Base-by-base conservation (phyloP, 2,888 invertebrate species). In the Sesia bembeciformis region DNA sequence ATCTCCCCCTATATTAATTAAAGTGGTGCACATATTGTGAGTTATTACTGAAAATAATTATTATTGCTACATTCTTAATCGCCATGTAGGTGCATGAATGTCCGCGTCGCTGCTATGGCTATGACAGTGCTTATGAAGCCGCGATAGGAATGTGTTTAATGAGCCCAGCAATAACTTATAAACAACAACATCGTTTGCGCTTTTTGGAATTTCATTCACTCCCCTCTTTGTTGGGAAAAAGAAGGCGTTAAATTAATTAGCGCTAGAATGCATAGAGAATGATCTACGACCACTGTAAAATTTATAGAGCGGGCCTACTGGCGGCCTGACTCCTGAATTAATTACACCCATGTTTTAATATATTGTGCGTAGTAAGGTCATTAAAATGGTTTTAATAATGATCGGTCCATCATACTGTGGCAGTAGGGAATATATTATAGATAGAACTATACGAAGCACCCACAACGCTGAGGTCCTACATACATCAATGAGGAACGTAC, bases 121-220 rank as follows among this genome's bases (percentile, higher is more conserved):
- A 59, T 60, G 62, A 67, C 61, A 64, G 62, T 65, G 68, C 65
- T 74, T 74, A 74, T 76, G 73, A 74, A 66, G 68, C 64, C 66
- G 62, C 68, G 61, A 61, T 61, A 55, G 70, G 83, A 79, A 85
- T 83, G 78, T 74, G 72, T 78, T 80, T 84, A 84, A 84, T 78
- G 80, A 81, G 81, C 64, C 58, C 66, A 59, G 66, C 77, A 70
- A 81, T 84, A 83, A 84, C 76, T 84, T 86, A 84, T 79, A 80
- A 78, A 74, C 74, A 74, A 77, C 76, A 74, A 76, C 73, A 81
- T 75, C 72, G 76, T 78, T 82, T 79, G 78, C 76, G 70, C 81
- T 80, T 82, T 83, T 84, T 77, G 80, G 81, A 80, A 83, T 85
- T 78, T 80, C 83, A 83, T 84, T 81, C 79, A 78, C 71, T 76